These are phyloP conservation scores for Cheilosia vernalis DNA, from an alignment of 2,888 invertebrate genomes.

Conservation along the genomic window DNA sequence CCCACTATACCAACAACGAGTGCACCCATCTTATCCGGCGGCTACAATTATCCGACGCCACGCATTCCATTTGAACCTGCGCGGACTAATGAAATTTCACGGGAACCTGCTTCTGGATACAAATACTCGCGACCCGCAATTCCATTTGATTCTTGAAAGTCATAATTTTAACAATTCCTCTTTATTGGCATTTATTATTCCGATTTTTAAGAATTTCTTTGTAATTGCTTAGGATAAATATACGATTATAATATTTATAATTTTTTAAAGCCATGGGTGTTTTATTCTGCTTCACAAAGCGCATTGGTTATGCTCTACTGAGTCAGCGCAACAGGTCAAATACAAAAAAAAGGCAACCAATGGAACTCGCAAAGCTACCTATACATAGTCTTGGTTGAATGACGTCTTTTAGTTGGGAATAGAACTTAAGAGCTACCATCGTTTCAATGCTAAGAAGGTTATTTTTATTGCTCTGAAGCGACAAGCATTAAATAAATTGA, in stretches of 20 bases:
- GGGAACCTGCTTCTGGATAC: conserved; percentile 35
- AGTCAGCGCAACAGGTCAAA: too few relatives aligned
- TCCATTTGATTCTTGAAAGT: conserved; percentile 37
- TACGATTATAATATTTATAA: conserved; percentile 1
- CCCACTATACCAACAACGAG: not conserved
- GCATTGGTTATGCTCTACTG: too few relatives aligned
- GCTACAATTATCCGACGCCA: conserved; percentile 52
- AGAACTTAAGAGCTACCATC: too few relatives aligned
- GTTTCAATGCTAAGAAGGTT: too few relatives aligned
- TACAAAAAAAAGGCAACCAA: too few relatives aligned
- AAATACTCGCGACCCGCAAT: conserved; percentile 44
- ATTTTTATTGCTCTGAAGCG: too few relatives aligned
- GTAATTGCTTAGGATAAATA: conserved; percentile 21
- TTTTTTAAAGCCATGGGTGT: not conserved
- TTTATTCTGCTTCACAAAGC: not conserved
- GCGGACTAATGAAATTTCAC: conserved; percentile 30
- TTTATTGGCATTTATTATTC: not conserved
- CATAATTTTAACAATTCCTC: not conserved
- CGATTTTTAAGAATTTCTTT: conserved; percentile 13
- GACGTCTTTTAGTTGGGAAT: too few relatives aligned
- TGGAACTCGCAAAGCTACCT: too few relatives aligned
- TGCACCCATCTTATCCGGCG: conserved; percentile 2
- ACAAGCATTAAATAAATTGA: too few relatives aligned
- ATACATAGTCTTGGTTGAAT: too few relatives aligned
- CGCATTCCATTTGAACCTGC: conserved; percentile 52